These are phyloP conservation scores for Nycticebus coucang DNA, from an alignment of 2,113 vertebrate genomes.

Conservation along the genomic window DNA sequence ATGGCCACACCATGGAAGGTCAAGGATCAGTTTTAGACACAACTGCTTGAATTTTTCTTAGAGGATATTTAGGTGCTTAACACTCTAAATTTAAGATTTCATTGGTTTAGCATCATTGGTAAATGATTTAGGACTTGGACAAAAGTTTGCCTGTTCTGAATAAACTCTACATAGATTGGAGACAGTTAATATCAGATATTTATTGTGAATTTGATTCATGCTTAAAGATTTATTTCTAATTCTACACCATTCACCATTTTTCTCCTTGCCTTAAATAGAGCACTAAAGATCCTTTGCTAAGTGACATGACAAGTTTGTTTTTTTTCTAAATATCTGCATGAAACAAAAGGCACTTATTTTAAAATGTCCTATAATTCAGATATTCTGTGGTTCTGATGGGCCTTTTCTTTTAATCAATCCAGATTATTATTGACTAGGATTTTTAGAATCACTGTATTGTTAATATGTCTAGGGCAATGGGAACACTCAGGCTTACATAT, in stretches of 20 bases:
- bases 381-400: neutral
- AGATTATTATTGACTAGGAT: neutral
- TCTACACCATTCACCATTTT: neutral
- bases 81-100: constrained; percentile 31
- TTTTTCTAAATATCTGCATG: constrained; percentile 25
- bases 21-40: constrained; percentile 22
- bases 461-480: neutral
- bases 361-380: neutral
- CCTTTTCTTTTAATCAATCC: neutral
- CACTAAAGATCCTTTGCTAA: neutral
- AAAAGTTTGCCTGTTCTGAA: constrained; percentile 34
- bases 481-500: neutral
- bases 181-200: neutral
- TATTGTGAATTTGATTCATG: constrained; percentile 28
- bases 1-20: neutral
- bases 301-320: neutral
- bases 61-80: neutral
- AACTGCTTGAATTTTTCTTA: constrained; percentile 25
- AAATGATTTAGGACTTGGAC: constrained; percentile 17
- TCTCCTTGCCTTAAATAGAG: constrained; percentile 22
- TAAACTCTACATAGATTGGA: neutral
- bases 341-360: constrained; percentile 55
- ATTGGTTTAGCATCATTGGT: neutral
- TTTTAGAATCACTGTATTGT: neutral
- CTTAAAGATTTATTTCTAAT: neutral